Percentiles rank a stretch among this genome's conserved stretches.
These are phyloP conservation scores for Gephyroberyx darwinii DNA, from an alignment of 2,797 vertebrate species.

Conservation along the genomic window DNA sequence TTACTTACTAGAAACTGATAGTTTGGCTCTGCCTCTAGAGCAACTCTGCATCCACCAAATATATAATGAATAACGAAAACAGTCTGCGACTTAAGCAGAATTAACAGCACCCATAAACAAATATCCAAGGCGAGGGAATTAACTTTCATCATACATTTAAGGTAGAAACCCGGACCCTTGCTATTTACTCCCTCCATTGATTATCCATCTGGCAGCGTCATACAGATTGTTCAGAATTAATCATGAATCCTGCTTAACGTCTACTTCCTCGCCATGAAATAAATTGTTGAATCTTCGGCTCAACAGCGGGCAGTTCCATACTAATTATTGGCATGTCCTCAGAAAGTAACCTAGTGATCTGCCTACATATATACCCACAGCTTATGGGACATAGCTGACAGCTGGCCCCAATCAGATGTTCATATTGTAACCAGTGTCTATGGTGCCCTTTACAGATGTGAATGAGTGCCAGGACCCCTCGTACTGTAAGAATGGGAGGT, in stretches of 20 bases:
- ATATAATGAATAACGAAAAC: too few relatives aligned
- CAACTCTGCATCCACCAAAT: too few relatives aligned
- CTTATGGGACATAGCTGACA: conserved; percentile 32
- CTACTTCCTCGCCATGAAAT: neutral
- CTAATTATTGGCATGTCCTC: conserved; percentile 8
- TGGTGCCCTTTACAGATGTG: conserved; percentile 87
- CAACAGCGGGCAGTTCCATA: neutral
- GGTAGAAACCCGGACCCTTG: conserved; percentile 15
- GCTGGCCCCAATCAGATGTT: conserved; percentile 76
- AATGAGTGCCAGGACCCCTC: conserved; percentile 91
- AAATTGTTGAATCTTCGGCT: neutral
- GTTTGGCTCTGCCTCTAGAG: too few relatives aligned
- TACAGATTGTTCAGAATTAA: neutral
- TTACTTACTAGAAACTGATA: too few relatives aligned
- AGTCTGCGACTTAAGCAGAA: neutral
- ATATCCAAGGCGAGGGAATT: neutral
- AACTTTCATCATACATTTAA: conserved; percentile 35
- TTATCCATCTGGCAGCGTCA: conserved; percentile 22
- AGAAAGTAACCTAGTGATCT: conserved; percentile 6
- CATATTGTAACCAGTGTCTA: conserved; percentile 79
- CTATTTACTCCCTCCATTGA: conserved; percentile 36
- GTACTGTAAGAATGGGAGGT: conserved; percentile 91
- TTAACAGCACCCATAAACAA: neutral
- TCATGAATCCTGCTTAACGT: neutral
- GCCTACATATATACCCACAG: conserved; percentile 5